Percentiles rank a stretch among this genome's conserved stretches.
These are phyloP conservation scores for Ceyx cyanopectus DNA, from an alignment of 2,113 vertebrate species.

Conservation along the genomic window DNA sequence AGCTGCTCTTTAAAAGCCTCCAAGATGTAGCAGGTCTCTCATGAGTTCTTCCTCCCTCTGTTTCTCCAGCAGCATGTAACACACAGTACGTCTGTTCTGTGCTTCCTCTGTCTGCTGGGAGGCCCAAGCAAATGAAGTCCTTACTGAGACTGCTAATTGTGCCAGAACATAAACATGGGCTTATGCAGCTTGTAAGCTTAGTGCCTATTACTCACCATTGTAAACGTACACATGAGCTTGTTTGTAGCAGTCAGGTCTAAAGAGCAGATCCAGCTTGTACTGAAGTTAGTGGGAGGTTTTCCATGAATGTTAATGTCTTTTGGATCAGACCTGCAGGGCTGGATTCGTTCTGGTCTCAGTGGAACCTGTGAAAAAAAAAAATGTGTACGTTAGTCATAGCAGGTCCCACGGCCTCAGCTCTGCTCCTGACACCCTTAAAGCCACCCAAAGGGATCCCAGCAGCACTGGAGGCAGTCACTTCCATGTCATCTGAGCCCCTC, in stretches of 20 bases:
- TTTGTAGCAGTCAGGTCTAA: conserved; percentile 24
- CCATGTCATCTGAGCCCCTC: not conserved
- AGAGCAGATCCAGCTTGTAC: not conserved
- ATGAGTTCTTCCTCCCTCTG: not conserved
- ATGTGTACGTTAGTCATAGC: not conserved
- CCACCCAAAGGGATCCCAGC: not conserved
- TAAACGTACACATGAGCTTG: not conserved
- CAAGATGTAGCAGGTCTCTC: conserved; percentile 28
- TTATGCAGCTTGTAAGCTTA: not conserved
- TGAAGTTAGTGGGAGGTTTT: not conserved
- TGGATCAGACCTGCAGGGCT: not conserved
- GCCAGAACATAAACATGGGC: conserved; percentile 12
- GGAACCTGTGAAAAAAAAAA: conserved; percentile 39
- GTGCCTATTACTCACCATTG: conserved; percentile 53
- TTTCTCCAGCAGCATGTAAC: not conserved
- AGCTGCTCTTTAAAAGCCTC: conserved; percentile 44
- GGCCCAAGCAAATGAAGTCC: conserved; percentile 6
- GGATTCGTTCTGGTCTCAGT: not conserved
- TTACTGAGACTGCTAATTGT: conserved; percentile 19
- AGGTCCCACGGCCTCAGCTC: not conserved
- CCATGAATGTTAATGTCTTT: not conserved
- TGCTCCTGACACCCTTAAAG: not conserved
- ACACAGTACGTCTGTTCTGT: not conserved
- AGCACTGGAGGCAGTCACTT: not conserved
- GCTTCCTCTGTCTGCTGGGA: conserved; percentile 21